Base-by-base conservation (phyloP, 2,113 vertebrate species). In the Raja brachyura region DNA sequence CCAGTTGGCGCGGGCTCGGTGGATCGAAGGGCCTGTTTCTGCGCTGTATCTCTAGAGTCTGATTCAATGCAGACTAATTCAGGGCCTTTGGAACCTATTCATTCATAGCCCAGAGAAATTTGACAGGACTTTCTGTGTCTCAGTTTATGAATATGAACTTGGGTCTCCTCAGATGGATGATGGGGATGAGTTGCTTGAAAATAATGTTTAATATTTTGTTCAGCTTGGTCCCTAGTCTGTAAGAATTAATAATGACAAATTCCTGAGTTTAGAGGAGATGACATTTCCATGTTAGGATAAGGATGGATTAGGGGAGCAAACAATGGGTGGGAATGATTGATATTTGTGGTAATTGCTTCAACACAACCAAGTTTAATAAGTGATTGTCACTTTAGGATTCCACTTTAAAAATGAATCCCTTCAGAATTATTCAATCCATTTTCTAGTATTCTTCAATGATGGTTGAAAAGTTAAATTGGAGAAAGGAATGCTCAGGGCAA, bases 231-330 rank as follows among this genome's bases (percentile, higher is more conserved):
- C 54, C 25, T 59, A 10, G 81, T 85, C 81, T 4, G 28, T 8
- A 85, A 85, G 81, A 56, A 85, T 3, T 61, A n/a, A 61, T 85
- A 85, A 61, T 85, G 86, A 14, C 86, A 90, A 39, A 68, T 66
- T 90, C 13, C 31, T 70, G 63, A 48, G 61, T 86, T 61, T 63
- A 86, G 28, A 63, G 83, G 28, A 90, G 63, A 90, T 66, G 6
- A 39, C 16, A 31, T 33, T 90, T 90, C 63, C 14, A 39, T 39
- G n/a, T 90, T 48, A 68, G 86, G 86, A 90, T 90, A 90, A 90
- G 33, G 39, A 70, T 70, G 61, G 86, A 39, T 90, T 70, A 39
- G 86, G 9, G 66, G 61, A 70, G 33, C 5, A 70, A 90, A 70
- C 16, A 90, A 68, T 33, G 63, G 31, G 22, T 6, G 33, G 86